Conservation (phyloP, 2,888 invertebrate genomes). For the Metopia argyrocephala region DNA sequence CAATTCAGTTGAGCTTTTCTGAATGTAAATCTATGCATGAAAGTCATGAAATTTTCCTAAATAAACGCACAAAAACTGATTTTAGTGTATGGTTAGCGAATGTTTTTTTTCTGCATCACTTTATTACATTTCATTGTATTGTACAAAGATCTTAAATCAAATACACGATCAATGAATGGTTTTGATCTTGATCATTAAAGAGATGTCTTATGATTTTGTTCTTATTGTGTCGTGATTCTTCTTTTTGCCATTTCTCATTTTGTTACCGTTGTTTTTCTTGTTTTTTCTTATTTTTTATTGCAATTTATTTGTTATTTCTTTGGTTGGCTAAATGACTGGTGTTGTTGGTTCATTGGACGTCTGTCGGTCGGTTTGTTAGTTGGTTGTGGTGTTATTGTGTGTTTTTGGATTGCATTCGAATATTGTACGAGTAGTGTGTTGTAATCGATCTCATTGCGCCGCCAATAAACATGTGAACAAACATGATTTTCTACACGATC, state of each 20-base stretch:
- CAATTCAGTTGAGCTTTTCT: no score
- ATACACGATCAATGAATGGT: constrained; percentile 61
- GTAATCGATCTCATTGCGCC: constrained; percentile 63
- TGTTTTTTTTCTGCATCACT: not conserved
- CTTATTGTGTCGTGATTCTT: constrained; percentile 19
- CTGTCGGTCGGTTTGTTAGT: not conserved
- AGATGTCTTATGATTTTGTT: constrained; percentile 35
- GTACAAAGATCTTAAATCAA: constrained; percentile 53
- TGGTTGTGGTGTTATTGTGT: not conserved
- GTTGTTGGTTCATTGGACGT: not conserved
- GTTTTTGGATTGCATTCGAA: not conserved
- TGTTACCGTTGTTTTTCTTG: constrained; percentile 13
- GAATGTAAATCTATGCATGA: no score
- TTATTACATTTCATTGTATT: constrained; percentile 27
- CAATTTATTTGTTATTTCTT: constrained; percentile 27
- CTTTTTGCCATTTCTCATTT: no score
- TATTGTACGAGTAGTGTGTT: constrained; percentile 26
- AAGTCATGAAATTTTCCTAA: no score
- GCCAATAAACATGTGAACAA: constrained; percentile 64
- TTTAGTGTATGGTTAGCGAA: not conserved
- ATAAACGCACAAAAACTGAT: not conserved
- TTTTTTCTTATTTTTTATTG: constrained; percentile 14
- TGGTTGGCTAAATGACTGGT: not conserved
- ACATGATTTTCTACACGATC: constrained; percentile 62
- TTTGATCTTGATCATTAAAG: constrained; percentile 56